Evolutionary conservation across 2,797 vertebrate genomes (phyloP), one percentile per base, ranked within the genome.

Genomic region (Hoplostethus mediterraneus): DNA sequence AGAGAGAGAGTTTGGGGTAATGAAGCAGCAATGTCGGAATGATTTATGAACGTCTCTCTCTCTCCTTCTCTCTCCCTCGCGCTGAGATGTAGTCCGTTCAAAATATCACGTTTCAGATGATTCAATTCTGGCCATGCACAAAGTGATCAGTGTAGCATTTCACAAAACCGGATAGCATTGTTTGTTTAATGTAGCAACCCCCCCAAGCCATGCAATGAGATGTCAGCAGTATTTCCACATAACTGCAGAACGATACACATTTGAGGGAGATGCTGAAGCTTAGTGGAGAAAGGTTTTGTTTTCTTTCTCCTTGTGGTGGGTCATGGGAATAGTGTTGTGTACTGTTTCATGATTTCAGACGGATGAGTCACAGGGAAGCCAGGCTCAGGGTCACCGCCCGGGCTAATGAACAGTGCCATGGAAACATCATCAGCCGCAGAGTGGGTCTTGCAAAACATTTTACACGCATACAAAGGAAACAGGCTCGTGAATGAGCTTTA

Each of bases 1-100:
- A 81, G 77, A 88, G 83, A 82, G 84, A 75, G 79, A 87, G 84
- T 78, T 83, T 88, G 87, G 86, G 88, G 89, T 92, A 93, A 92
- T 93, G 91, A 90, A 90, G 90, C 89, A 89, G 88, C 89, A 86
- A 89, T 90, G 87, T 89, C 87, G 74, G 75, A 83, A 89, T 90
- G 91, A 91, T 93, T 92, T 91, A 93, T 90, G 90, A 87, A 85
- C 12, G 49, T 9, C 64, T 70, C 75, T 54, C 28, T 13, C 75
- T 53, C 80, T 80, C 73, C 71, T 79, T 83, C 85, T 54, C 28
- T 13, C 75, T 53, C 80, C 79, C 73, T 69, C 77, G 82, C 85
- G 17, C 78, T 1, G 60, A 55, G 67, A 86, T 62, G 76, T 21
- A 84, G 84, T 86, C 87, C 51, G 74, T 83, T 87, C 77, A 84